phyloP scores from a whole-genome alignment of 2,888 invertebrate genomes.

The Parnassius apollo region DNA sequence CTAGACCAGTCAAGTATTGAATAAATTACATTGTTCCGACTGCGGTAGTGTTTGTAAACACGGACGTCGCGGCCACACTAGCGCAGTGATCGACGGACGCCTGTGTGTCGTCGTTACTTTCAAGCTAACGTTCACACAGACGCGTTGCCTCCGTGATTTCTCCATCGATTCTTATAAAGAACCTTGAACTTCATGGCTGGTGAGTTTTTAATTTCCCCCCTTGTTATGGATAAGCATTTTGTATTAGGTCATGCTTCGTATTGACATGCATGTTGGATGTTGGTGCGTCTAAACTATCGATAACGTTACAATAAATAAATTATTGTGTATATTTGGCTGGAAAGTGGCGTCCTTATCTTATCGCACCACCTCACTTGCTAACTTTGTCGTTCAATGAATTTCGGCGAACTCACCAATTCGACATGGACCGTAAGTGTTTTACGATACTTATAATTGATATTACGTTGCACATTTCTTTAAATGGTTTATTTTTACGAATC shows the following conservation, averaged over 20 bases:
- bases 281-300: constrained; percentile 27
- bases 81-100: constrained; percentile 17
- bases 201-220: constrained; percentile 47
- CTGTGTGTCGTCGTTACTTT: constrained; percentile 46
- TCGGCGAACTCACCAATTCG: constrained; percentile 42
- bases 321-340: constrained; percentile 36
- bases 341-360: constrained; percentile 53
- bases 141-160: constrained; percentile 63
- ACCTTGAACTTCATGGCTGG: constrained; percentile 77
- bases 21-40: constrained; percentile 69
- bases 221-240: neutral
- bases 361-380: constrained; percentile 48
- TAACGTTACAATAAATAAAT: constrained; percentile 37
- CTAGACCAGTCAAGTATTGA: constrained; percentile 57
- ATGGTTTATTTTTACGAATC: neutral
- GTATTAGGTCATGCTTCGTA: neutral
- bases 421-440: constrained; percentile 58
- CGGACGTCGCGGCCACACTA: constrained; percentile 45
- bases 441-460: constrained; percentile 28
- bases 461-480: constrained; percentile 13
- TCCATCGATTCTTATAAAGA: constrained; percentile 64
- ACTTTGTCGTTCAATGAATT: constrained; percentile 45
- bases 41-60: constrained; percentile 67
- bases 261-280: neutral
- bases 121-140: constrained; percentile 62